Base-by-base conservation (phyloP, 2,113 vertebrate species). In the Cichladusa arquata region DNA sequence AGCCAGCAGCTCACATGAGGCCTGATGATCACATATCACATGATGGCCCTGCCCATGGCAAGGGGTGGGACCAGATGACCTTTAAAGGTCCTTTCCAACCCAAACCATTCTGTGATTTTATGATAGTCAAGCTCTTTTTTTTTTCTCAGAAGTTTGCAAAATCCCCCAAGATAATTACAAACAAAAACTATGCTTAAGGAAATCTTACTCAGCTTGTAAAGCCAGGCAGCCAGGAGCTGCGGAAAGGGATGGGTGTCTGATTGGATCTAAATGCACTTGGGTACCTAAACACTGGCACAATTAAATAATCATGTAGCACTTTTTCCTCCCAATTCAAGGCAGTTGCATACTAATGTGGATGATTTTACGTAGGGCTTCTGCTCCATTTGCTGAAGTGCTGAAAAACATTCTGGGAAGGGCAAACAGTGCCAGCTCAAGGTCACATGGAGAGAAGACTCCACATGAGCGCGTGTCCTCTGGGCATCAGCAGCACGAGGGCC, bases 371-470 rank as follows among this genome's bases (percentile, higher is more conserved):
- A 64, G n/a, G 82, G 57, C 82, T 93, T 80, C 91, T 90, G 86
- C 79, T 95, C 48, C 62, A 12, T 67, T 90, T 90, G 76, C 82
- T 72, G 33, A 76, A 90, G 53, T 64, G 76, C 36, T 92, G 78
- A 16, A 92, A 94, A 95, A 93, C 57, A 73, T 34, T 45, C 36
- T 23, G 66, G 57, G 76, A 82, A 90, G 88, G 79, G 56, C 69
- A 76, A 88, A 72, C 50, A 64, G 53, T 31, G 71, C n/a, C 76
- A 77, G 83, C 80, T 77, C 82, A 88, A 96, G 91, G 89, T 80
- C 80, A 56, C 19, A 44, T 3, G 71, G 33, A 92, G 24, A 2
- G 34, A 72, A 65, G 80, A 24, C 79, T 79, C 33, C 85, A 64
- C 78, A 51, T 10, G 28, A 87, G 58, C 0, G 0, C 0, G 0